Base-by-base conservation (phyloP, 1,140 invertebrate genomes). In the Calliphora vicina region DNA sequence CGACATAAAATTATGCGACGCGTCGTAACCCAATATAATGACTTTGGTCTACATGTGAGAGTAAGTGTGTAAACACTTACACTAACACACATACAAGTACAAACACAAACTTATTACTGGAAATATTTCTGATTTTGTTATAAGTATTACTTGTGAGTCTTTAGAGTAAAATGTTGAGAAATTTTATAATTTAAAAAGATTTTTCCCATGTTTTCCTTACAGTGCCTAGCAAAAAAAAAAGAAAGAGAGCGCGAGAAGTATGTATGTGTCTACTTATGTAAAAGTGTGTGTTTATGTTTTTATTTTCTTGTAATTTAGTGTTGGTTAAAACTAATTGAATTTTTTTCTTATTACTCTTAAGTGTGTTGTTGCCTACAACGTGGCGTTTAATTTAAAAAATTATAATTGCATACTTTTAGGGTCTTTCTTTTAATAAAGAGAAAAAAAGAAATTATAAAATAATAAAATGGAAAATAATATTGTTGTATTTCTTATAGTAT, bases 1-100 rank as follows among this genome's bases (percentile, higher is more conserved):
- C 25, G 20, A 45, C 35, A 78, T 4, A 43, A 78, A 78, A 78
- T 78, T 78, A 78, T 78, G 74, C 74, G 74, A 78, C 35, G 74
- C 74, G 74, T 78, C 35, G 74, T 78, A 78, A 78, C 74, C 74
- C 74, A 78, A 43, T 23, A 15, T 25, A 78, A 78, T 43, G 74
- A 78, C 74, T 23, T 23, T 43, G 35, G n/a, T 35, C n/a, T 74
- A n/a, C 10, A 35, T 35, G 35, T 35, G 1, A 35, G 35, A 35
- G 35, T 35, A 35, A 35, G 35, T 35, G 10, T 35, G 35, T 35
- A 35, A 35, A 35, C 4, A 35, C 35, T 35, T 35, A 35, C 35
- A 35, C 35, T 35, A n/a, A n/a, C n/a, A n/a, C 35, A 8, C 35
- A 8, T 35, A n/a, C n/a, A n/a, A n/a, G n/a, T n/a, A n/a, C n/a